Evolutionary conservation across 2,888 invertebrate species (phyloP).

Genomic region (Diadegma fenestrale): DNA sequence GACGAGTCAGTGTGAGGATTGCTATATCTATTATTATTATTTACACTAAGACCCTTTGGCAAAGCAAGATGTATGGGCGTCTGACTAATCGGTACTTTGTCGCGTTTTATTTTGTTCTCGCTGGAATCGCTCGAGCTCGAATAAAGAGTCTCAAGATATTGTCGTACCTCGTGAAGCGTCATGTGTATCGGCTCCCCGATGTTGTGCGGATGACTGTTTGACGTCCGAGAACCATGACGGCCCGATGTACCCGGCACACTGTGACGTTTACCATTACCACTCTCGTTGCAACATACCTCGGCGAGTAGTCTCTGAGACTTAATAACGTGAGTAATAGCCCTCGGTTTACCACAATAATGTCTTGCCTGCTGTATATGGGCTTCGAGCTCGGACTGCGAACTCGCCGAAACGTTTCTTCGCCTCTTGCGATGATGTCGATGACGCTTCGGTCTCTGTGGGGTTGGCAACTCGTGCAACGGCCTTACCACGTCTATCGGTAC

Average conservation of each 20-base stretch:
- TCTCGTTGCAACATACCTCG: constrained; percentile 81
- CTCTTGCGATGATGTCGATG: constrained; percentile 84
- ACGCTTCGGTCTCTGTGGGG: constrained; percentile 85
- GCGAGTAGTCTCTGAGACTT: constrained; percentile 83
- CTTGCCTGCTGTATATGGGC: constrained; percentile 83
- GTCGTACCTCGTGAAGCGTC: constrained; percentile 93
- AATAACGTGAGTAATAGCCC: constrained; percentile 82
- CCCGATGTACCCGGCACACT: constrained; percentile 89
- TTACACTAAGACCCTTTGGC: constrained; percentile 83
- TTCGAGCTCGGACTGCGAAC: constrained; percentile 84
- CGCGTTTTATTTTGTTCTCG: constrained; percentile 85
- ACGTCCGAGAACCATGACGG: constrained; percentile 73
- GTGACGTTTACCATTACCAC: constrained; percentile 87
- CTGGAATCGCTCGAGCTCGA: constrained; percentile 91
- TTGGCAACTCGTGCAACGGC: constrained; percentile 85
- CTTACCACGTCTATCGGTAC: constrained; percentile 93
- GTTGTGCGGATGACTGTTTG: constrained; percentile 86
- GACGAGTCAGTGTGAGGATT: constrained; percentile 84
- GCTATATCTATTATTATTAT: constrained; percentile 84
- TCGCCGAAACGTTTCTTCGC: constrained; percentile 85
- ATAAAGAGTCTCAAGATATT: constrained; percentile 93
- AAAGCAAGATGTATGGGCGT: constrained; percentile 80
- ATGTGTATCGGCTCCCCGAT: constrained; percentile 92
- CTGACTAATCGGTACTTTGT: constrained; percentile 76
- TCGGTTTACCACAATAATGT: constrained; percentile 83